Base-by-base conservation (phyloP, 2,113 vertebrate species). In the Hippocampus zosterae region DNA sequence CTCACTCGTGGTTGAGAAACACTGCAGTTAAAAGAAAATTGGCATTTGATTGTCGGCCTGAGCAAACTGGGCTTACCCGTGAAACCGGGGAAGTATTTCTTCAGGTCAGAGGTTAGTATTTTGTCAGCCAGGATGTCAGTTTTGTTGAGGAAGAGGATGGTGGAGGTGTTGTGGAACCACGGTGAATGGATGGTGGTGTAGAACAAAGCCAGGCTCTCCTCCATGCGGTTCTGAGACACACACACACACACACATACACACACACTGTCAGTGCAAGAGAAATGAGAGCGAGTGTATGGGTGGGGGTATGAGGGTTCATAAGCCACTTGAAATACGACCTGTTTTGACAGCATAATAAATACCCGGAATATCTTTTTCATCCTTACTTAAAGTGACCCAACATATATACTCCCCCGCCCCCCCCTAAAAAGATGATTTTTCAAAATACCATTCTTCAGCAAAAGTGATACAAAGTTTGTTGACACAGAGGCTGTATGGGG, bases 111-210 rank as follows among this genome's bases (percentile, higher is more conserved):
- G 0, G 83, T 90, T 72, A 82, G 76, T 71, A 96, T 89, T 89
- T 97, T 97, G 77, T 97, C 94, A 21, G 91, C 90, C 67, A 97
- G 85, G 81, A 97, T 93, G 88, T 97, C 95, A 3, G 91, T 94
- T 87, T 97, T 97, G 88, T 97, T 97, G 79, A 97, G 93, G 82
- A 97, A 97, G 76, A 97, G 94, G 84, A 97, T 96, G 73, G 95
- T 92, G 0, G 94, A 95, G 2, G 94, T 88, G 67, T 75, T 90
- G 69, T 62, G 73, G 85, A 97, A 97, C 94, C 94, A 97, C 1
- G 89, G 88, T 1, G 95, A 93, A 46, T 95, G 94, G 84, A 96
- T 92, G 85, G 95, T 95, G 68, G 93, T 95, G 72, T 93, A 92
- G 60, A 97, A 97, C 67, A 97, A 85, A 7, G 94, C 94, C 68